Base-by-base conservation (phyloP, 2,113 vertebrate species). In the Microtus pennsylvanicus region DNA sequence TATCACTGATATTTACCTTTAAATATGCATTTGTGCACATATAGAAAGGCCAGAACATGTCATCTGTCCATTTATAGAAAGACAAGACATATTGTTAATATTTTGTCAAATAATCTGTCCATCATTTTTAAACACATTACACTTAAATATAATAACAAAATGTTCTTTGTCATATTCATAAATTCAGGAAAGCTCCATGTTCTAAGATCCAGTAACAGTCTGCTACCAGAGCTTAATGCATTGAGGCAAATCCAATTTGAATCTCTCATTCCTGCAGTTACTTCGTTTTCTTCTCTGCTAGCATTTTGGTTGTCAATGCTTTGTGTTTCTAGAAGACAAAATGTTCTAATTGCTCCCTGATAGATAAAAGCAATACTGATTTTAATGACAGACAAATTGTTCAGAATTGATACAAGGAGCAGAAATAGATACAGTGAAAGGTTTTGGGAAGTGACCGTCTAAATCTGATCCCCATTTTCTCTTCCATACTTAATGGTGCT, bases 191-290 rank as follows among this genome's bases (percentile, higher is more conserved):
- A 12, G 7, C 67, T 87, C 92, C 90, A 61, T 88, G 67, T 67
- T 92, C 50, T 65, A 70, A 45, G 45, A 58, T 77, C 17, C 75
- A 86, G 47, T 63, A 76, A 47, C 11, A 50, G 75, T 74, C 22
- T 77, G 14, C 50, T 70, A 45, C 35, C 50, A 74, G 88, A 89
- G 1, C 45, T 89, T 90, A 58, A 85, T 26, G 11, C 3, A 50
- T 89, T 93, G 22, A 89, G 30, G 13, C n/a, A 94, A 91, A 92
- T 86, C 47, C 19, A 69, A n/a, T 89, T 69, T 94, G 16, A 55
- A 35, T 80, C 42, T 89, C 35, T 92, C 7, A 70, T 81, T 86
- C 24, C 24, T 50, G 0, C 35, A 45, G 26, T 47, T 93, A 55
- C 76, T 63, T 93, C 42, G 70, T 70, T 52, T 91, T 38, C 67